phyloP scores from a whole-genome alignment of 1,140 invertebrate genomes.

The Asobara japonica region DNA sequence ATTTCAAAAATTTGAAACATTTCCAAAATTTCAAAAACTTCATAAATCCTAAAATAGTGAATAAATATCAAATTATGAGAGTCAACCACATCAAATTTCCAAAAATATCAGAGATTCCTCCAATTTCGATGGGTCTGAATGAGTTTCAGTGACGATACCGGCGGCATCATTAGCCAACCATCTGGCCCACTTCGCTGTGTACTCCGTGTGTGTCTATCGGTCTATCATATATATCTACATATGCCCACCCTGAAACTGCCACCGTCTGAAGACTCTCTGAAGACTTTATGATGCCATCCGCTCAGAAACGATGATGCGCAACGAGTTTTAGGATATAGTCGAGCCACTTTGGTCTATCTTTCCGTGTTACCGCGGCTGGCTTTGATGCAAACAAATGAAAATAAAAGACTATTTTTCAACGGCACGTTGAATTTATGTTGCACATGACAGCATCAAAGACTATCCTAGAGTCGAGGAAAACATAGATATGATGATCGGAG shows the following conservation, averaged over 20 bases:
- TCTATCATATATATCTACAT: not conserved
- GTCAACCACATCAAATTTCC: no score
- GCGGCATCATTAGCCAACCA: conserved; percentile 67
- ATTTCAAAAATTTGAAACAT: no score
- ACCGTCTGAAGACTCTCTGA: not conserved
- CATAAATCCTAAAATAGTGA: no score
- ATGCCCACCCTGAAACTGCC: conserved; percentile 1
- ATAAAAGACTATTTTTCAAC: not conserved
- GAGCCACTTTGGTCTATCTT: not conserved
- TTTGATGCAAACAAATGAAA: not conserved
- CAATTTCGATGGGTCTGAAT: no score
- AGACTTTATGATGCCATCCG: no score
- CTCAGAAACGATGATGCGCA: not conserved
- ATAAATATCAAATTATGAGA: no score
- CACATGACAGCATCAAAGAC: not conserved
- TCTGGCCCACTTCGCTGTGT: conserved; percentile 58
- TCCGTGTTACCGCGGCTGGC: no score
- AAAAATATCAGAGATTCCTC: no score
- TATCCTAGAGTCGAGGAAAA: conserved; percentile 1
- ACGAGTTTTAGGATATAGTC: not conserved
- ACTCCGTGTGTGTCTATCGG: conserved; percentile 4
- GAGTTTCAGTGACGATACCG: conserved; percentile 64
- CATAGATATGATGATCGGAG: not conserved
- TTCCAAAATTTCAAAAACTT: no score
- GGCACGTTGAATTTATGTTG: not conserved